Conservation (phyloP, 2,888 invertebrate species). For the Arge pagana region DNA sequence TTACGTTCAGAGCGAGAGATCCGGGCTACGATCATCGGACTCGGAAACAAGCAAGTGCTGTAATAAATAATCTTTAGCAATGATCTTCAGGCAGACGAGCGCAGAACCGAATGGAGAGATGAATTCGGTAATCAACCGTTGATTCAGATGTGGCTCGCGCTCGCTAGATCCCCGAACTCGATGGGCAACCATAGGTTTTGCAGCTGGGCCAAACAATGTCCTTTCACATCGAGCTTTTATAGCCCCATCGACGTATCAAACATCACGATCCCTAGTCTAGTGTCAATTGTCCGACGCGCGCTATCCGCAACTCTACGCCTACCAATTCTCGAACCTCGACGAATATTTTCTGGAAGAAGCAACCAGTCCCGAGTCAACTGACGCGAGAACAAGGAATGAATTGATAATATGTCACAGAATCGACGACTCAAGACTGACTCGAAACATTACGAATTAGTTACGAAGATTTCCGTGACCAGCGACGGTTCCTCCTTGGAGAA, state of each 20-base stretch:
- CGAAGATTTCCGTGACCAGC: no score
- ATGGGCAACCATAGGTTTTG: constrained; percentile 42
- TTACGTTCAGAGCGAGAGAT: no score
- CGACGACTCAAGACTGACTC: no score
- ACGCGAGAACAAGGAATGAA: no score
- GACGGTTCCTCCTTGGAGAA: no score
- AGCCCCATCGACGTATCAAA: constrained; percentile 45
- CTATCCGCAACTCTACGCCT: not conserved
- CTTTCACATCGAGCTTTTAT: constrained; percentile 57
- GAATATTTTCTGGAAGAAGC: not conserved
- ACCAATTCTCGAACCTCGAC: not conserved
- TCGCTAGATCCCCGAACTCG: constrained; percentile 37
- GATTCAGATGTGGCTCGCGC: constrained; percentile 56
- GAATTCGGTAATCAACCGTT: constrained; percentile 57
- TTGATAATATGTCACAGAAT: no score
- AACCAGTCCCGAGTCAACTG: not conserved
- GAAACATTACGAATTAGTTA: no score
- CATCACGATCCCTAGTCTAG: constrained; percentile 25
- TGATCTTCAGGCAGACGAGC: constrained; percentile 37
- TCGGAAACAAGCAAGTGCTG: constrained; percentile 13
- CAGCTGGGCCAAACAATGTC: constrained; percentile 58
- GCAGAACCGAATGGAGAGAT: constrained; percentile 52
- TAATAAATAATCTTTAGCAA: constrained; percentile 13
- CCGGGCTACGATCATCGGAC: constrained; percentile 5
- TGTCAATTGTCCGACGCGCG: not conserved